phyloP scores from a whole-genome alignment of 1,140 invertebrate genomes.

The Oppia nitens region DNA sequence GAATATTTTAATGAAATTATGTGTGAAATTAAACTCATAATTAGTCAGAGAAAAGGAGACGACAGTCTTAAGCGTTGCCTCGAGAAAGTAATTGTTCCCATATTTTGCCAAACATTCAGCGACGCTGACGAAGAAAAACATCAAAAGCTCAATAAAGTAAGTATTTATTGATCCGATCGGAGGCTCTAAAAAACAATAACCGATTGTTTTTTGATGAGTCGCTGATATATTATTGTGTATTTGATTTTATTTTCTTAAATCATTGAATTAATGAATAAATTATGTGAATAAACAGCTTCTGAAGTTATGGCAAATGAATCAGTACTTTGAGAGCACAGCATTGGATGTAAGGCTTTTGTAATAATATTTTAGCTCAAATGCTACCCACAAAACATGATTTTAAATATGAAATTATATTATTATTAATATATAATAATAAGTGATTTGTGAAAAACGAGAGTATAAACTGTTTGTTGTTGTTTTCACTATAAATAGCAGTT shows the following conservation, averaged over 20 bases:
- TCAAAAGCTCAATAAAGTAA: slow-evolving; percentile 67
- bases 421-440: too few relatives aligned
- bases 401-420: too few relatives aligned
- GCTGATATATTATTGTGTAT: slow-evolving; percentile 21
- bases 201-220: neutral
- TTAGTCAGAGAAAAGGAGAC: slow-evolving; percentile 78
- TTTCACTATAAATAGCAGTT: neutral
- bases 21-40: slow-evolving; percentile 3
- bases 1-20: neutral
- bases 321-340: slow-evolving; percentile 70
- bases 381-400: too few relatives aligned
- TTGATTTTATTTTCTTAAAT: slow-evolving; percentile 18
- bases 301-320: slow-evolving; percentile 87
- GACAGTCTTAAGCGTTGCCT: slow-evolving; percentile 75
- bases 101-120: slow-evolving; percentile 80
- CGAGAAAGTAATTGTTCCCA: slow-evolving; percentile 82
- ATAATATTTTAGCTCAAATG: neutral
- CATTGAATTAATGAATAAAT: slow-evolving; percentile 7
- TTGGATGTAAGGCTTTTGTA: slow-evolving; percentile 40
- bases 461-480: neutral
- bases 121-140: slow-evolving; percentile 65
- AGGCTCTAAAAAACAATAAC: neutral
- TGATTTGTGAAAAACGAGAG: too few relatives aligned
- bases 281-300: slow-evolving; percentile 42
- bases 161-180: neutral